Evolutionary conservation across 2,113 vertebrate genomes (phyloP), one percentile per base, ranked within the genome.

Genomic region (Dasyprocta punctata): DNA sequence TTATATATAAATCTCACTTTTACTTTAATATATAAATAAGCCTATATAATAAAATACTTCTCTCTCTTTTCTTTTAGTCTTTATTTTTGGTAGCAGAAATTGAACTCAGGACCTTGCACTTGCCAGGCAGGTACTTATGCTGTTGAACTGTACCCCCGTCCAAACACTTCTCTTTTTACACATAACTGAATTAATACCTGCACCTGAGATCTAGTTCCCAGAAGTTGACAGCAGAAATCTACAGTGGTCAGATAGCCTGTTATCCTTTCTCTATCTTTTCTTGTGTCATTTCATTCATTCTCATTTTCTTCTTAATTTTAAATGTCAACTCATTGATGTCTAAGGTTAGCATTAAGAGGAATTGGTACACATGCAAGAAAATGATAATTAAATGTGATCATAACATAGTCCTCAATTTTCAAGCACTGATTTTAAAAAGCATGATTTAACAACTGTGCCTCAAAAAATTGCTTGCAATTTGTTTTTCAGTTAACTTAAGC

Each of bases 341-440:
- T 30, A 80, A 92, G 67, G 3, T 92, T 78, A 80, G 26, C 20
- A 88, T 49, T 92, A 69, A 38, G 47, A 85, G 30, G 5, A 65
- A 92, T 86, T 77, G 14, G n/a, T 92, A 69, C 4, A 91, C n/a
- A 69, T 38, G 60, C 16, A 93, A 92, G 11, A 54, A 93, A 94
- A 54, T 60, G 26, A 47, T 3, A 0, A n/a, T 54, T 91, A 83
- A 38, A 83, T 82, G 54, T 13, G 41, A 54, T 28, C 38, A 47
- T 1, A 36, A n/a, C 22, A 54, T 38, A 52, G 5, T 94, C 22
- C 22, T 89, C 20, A 56, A 12, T 54, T 83, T 96, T 75, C 49
- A 95, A 92, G 54, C 12, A 47, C 20, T 8, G 78, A 9, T 77
- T 69, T 0, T 47, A 56, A 65, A 88, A 81, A 28, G 3, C 30